Evolutionary conservation across 35 echinoderm and acorn worm genomes (phyloP).

Genomic region (Heliocidaris erythrogramma): DNA sequence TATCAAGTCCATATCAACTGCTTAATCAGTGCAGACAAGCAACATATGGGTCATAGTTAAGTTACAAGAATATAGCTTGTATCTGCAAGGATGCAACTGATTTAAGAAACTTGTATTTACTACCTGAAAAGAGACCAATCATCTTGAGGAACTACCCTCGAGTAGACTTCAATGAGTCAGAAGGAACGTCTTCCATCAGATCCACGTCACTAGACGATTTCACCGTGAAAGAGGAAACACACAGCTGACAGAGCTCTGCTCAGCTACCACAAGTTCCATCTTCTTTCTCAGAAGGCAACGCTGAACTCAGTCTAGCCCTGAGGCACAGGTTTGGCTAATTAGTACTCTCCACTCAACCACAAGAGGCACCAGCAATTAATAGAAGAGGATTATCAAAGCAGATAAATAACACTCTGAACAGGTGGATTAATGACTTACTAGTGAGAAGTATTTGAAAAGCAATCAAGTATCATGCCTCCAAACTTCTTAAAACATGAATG

Average conservation of each 20-base stretch:
- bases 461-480: background rate
- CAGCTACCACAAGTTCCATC: background rate
- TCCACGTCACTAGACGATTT: background rate
- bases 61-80: too few relatives aligned
- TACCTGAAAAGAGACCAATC: background rate
- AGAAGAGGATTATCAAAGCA: background rate
- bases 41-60: too few relatives aligned
- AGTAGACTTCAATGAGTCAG: constrained; percentile 9
- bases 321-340: background rate
- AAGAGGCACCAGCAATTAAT: background rate
- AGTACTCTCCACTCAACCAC: background rate
- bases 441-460: background rate
- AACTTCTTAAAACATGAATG: background rate
- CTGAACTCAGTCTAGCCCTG: background rate
- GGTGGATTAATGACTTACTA: background rate
- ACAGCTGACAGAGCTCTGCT: background rate
- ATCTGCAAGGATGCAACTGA: too few relatives aligned
- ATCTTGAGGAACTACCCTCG: background rate
- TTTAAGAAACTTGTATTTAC: background rate
- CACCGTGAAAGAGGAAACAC: background rate
- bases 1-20: too few relatives aligned
- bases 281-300: background rate
- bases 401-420: background rate
- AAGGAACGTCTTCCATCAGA: background rate
- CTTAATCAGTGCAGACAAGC: too few relatives aligned